phyloP scores from a whole-genome alignment of 2,888 invertebrate species.

The Scaeva pyrastri region DNA sequence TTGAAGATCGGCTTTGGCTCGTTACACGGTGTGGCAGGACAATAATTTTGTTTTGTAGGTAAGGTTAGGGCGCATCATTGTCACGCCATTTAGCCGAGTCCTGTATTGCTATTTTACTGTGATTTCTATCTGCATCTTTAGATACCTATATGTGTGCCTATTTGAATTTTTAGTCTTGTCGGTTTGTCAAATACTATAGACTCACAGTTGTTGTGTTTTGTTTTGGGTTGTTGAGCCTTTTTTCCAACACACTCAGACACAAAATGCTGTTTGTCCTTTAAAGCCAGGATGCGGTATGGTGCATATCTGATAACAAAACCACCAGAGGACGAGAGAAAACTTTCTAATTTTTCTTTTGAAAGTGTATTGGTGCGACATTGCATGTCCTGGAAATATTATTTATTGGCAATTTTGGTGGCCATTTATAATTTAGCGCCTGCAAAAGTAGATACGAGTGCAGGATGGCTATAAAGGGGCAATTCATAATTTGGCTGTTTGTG shows the following conservation, averaged over 20 bases:
- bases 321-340: conserved; percentile 40
- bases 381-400: conserved; percentile 61
- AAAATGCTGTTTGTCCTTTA: conserved; percentile 8
- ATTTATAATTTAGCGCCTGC: conserved; percentile 70
- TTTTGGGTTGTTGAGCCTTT: conserved; percentile 57
- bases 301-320: conserved; percentile 70
- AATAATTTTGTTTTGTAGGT: conserved; percentile 68
- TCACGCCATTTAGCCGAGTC: conserved; percentile 73
- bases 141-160: not conserved
- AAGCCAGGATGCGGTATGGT: conserved; percentile 65
- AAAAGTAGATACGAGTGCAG: conserved; percentile 10
- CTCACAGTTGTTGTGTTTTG: conserved; percentile 54
- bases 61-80: conserved; percentile 73
- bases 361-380: conserved; percentile 37
- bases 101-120: conserved; percentile 35
- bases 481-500: conserved; percentile 43
- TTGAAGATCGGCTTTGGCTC: conserved; percentile 78
- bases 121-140: not conserved
- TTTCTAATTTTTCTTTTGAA: conserved; percentile 59
- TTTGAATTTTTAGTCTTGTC: conserved; percentile 51
- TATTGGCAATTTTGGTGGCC: conserved; percentile 54
- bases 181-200: conserved; percentile 17
- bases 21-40: conserved; percentile 80
- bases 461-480: conserved; percentile 45
- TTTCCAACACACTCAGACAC: not conserved